Conservation (phyloP, 1,140 invertebrate genomes). For the Ostrea denselamellosa region DNA sequence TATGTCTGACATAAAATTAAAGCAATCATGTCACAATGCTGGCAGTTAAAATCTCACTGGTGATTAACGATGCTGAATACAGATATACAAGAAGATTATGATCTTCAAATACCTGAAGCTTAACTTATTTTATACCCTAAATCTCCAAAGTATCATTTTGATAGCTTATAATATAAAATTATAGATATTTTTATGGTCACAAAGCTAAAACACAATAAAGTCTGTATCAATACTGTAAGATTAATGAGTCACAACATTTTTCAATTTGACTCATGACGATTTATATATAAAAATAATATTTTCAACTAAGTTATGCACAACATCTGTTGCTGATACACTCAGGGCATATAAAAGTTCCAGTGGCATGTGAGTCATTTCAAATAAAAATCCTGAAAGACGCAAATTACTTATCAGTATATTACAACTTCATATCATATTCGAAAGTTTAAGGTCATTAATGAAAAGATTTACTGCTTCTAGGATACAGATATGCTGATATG, state of each 20-base stretch:
- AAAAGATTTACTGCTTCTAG: background rate
- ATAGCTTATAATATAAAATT: background rate
- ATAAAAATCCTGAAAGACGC: background rate
- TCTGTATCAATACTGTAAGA: background rate
- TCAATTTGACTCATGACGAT: slow-evolving; percentile 9
- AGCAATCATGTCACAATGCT: slow-evolving; percentile 23
- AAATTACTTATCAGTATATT: background rate
- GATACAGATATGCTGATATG: too few species aligned
- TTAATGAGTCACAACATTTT: background rate
- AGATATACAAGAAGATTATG: background rate
- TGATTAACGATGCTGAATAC: background rate
- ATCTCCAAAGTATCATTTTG: background rate
- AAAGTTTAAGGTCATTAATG: background rate
- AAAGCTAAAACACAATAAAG: background rate
- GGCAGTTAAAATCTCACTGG: slow-evolving; percentile 11
- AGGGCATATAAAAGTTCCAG: background rate
- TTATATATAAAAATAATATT: background rate
- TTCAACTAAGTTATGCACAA: background rate
- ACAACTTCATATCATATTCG: background rate
- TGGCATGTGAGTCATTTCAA: slow-evolving; percentile 4
- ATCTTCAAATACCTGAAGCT: background rate
- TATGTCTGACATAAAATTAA: slow-evolving; percentile 22
- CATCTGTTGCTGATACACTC: background rate
- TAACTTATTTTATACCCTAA: background rate
- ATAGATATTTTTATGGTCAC: too few species aligned